Conservation (phyloP, 2,113 vertebrate genomes). For the Suricata suricatta region DNA sequence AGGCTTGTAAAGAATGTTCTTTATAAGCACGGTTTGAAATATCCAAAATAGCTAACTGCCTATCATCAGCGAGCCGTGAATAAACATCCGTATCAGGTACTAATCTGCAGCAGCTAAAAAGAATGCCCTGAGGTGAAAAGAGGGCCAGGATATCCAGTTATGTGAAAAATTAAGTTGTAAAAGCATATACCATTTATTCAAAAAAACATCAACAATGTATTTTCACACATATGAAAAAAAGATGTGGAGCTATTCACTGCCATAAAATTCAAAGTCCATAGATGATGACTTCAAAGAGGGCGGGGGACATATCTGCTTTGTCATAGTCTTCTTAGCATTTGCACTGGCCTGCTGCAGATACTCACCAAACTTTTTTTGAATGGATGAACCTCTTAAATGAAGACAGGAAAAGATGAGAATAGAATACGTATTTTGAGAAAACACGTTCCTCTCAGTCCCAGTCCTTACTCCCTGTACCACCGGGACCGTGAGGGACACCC, state of each 20-base stretch:
- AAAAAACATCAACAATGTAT: neutral
- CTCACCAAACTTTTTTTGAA: neutral
- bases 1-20: neutral
- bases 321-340: neutral
- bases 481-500: neutral
- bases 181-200: neutral
- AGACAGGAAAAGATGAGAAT: neutral
- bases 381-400: neutral
- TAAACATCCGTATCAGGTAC: neutral
- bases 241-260: neutral
- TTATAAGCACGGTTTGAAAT: neutral
- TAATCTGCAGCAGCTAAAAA: neutral
- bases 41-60: neutral
- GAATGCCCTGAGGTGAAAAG: neutral
- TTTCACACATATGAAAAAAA: neutral
- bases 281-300: neutral
- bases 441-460: neutral
- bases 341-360: rapidly evolving
- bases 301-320: neutral
- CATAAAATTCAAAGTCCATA: neutral
- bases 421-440: neutral
- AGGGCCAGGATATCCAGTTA: neutral
- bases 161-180: neutral
- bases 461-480: neutral
- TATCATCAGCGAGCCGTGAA: neutral